A percentile compares a stretch with the other conserved stretches of the same genome.
Conservation (phyloP, 2,888 invertebrate species). For the Pinctada fucata region DNA sequence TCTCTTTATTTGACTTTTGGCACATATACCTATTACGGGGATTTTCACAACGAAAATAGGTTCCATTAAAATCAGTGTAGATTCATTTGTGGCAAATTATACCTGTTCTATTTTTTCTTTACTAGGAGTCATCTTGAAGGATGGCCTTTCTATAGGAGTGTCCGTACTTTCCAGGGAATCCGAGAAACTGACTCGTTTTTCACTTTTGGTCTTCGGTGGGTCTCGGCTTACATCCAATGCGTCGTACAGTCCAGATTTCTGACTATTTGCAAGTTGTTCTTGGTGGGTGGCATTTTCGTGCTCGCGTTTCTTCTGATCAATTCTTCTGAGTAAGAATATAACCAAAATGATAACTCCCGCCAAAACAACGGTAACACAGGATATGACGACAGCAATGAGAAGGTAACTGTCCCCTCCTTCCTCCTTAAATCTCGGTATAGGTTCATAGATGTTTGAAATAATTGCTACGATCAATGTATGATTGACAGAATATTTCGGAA, state of each 20-base stretch:
- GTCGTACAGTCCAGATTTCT: conserved; percentile 29
- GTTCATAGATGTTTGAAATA: conserved; percentile 35
- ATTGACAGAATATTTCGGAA: conserved; percentile 37
- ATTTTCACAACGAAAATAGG: too few species aligned
- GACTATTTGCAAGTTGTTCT: not conserved
- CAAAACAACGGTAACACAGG: conserved; percentile 55
- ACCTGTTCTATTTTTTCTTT: conserved; percentile 14
- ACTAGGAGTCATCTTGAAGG: not conserved
- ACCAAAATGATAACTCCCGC: conserved; percentile 52
- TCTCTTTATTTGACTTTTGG: too few species aligned
- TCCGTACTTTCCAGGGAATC: not conserved
- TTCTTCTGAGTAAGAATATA: conserved; percentile 50
- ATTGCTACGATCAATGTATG: conserved; percentile 51
- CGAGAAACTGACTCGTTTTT: conserved; percentile 57
- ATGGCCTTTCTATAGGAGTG: conserved; percentile 12
- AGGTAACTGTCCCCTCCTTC: conserved; percentile 48
- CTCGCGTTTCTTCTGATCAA: conserved; percentile 43
- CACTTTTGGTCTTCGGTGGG: conserved; percentile 36
- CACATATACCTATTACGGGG: too few species aligned
- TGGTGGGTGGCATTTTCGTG: conserved; percentile 9
- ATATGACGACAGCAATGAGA: conserved; percentile 52
- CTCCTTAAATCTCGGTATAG: conserved; percentile 18
- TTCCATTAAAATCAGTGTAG: too few species aligned
- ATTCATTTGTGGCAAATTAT: too few species aligned
- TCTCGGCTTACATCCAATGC: conserved; percentile 15